Evolutionary conservation across 2,797 vertebrate species (phyloP), one percentile per base, ranked within the genome.

Genomic region (Esox lucius): DNA sequence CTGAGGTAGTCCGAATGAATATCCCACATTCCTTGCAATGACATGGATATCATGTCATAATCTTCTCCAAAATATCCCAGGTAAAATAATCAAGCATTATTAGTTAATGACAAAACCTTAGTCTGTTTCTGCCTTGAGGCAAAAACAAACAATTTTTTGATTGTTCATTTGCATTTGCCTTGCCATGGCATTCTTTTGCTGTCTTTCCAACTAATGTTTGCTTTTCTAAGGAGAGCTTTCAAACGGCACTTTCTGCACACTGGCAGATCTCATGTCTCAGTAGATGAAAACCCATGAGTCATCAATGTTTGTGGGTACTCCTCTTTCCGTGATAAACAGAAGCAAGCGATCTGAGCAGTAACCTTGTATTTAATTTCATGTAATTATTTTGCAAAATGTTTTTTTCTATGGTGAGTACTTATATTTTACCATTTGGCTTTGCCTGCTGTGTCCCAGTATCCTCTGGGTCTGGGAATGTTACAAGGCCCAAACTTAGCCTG

Each of bases 401-500:
- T 56, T 22, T 56, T 56, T 5, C 53, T 22, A 22, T 3, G 3
- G 19, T 22, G 53, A 19, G 53, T 9, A 53, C 53, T 56, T n/a
- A 51, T 39, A 15, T 48, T 22, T 90, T 93, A 97, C 97, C 97
- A 98, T 94, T 98, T 96, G 70, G 95, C 95, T 95, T 96, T 95
- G 68, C 95, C 95, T 86, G 93, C 88, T 1, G 93, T 92, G 90
- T 98, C 96, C 96, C 96, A 97, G 87, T 95, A 96, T 88, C 93
- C 94, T 48, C 90, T 91, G 35, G 97, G 96, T 75, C 95, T 94
- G 56, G 94, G 87, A 70, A 93, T 91, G 80, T 93, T 94, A 84
- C 97, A 98, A 5, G 96, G 95, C 78, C 97, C 97, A 81, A 88
- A 81, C 3, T 95, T 97, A 78, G 96, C 97, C 90, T 98, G 97